These are phyloP conservation scores for Seladonia tumulorum DNA, from an alignment of 2,888 invertebrate species.

Conservation along the genomic window DNA sequence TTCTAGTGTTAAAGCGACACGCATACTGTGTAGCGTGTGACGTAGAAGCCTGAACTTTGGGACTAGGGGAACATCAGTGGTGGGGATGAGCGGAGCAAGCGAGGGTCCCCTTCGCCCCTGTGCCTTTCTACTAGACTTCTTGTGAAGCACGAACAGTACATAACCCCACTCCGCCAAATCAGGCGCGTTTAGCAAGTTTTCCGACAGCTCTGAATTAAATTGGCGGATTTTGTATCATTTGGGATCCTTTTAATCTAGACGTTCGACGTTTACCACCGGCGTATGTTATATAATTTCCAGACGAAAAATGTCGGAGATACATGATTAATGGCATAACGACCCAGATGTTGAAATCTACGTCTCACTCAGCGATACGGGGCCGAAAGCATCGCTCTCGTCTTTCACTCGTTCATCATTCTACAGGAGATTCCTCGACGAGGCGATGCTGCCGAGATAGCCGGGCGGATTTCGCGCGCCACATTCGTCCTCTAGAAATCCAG, in stretches of 20 bases:
- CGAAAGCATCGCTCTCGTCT: slow-evolving; percentile 50
- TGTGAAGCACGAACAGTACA: background rate
- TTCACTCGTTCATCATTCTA: slow-evolving; percentile 48
- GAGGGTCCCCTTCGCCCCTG: no score
- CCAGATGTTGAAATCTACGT: slow-evolving; percentile 43
- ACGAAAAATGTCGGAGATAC: slow-evolving; percentile 20
- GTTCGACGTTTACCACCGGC: background rate
- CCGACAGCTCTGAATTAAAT: background rate
- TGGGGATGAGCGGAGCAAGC: no score
- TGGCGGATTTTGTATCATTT: background rate
- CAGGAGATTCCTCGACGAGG: slow-evolving; percentile 44
- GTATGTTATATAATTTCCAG: slow-evolving; percentile 20
- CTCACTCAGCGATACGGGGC: slow-evolving; percentile 2
- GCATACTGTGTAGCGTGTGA: no score
- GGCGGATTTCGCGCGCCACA: background rate
- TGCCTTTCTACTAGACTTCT: no score
- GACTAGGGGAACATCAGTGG: no score
- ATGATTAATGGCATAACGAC: slow-evolving; percentile 56
- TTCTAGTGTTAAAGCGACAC: no score
- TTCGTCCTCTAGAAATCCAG: slow-evolving; percentile 34
- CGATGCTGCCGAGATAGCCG: slow-evolving; percentile 35
- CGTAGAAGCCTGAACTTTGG: no score
- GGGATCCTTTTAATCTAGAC: background rate
- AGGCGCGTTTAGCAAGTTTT: no score
- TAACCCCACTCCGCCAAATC: no score